Percentiles rank a stretch among this genome's conserved stretches.
Conservation (phyloP, 37 sponge, comb jelly and placozoan species). For the Haliclona indistincta region DNA sequence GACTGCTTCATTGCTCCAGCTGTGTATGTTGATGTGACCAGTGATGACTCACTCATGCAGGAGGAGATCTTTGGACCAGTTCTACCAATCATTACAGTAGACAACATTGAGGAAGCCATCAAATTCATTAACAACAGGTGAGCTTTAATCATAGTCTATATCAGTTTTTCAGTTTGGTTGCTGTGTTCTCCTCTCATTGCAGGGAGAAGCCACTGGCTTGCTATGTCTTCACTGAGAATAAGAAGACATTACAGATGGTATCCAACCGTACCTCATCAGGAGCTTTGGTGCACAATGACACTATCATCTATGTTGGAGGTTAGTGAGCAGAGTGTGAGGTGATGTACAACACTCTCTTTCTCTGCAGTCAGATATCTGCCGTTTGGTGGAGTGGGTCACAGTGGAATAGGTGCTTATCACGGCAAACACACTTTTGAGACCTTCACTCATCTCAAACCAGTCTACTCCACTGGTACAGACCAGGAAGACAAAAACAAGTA, state of each 20-base stretch:
- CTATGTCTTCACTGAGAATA: conserved; percentile 88
- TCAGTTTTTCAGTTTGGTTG: too few relatives aligned
- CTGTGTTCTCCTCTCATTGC: too few relatives aligned
- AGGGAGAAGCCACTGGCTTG: conserved; percentile 88
- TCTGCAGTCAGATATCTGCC: conserved; percentile 72
- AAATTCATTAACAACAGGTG: conserved; percentile 66
- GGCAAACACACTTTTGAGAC: conserved; percentile 93
- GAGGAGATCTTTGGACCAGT: conserved; percentile 96
- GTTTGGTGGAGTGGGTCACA: conserved; percentile 98
- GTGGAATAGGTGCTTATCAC: conserved; percentile 94
- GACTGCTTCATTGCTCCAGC: conserved; percentile 82
- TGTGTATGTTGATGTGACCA: conserved; percentile 66
- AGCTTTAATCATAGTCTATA: neutral
- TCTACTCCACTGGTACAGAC: conserved; percentile 48
- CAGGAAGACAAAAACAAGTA: too few relatives aligned
- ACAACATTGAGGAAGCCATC: conserved; percentile 75
- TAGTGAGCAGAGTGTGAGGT: too few relatives aligned
- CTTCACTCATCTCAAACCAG: conserved; percentile 85
- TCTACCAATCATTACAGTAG: conserved; percentile 74
- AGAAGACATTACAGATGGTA: conserved; percentile 44
- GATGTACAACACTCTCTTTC: too few relatives aligned
- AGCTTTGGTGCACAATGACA: conserved; percentile 69
- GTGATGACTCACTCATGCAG: conserved; percentile 76
- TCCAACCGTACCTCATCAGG: conserved; percentile 68
- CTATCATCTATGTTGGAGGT: conserved; percentile 74